phyloP scores from a whole-genome alignment of 2,113 vertebrate genomes.

The Pithys albifrons region DNA sequence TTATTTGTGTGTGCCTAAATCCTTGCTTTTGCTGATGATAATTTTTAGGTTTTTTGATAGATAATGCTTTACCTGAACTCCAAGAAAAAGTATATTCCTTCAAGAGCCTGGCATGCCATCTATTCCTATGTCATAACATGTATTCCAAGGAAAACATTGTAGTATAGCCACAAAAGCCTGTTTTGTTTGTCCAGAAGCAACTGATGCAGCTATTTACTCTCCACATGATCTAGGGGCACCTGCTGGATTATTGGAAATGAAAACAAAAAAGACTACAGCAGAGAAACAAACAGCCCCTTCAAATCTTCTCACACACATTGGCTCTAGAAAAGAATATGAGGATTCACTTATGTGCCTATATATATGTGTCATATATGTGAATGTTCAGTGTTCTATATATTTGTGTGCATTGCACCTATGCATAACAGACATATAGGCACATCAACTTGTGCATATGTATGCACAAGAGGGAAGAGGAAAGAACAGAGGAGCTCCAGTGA shows the following conservation, averaged over 20 bases:
- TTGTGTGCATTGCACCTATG: neutral
- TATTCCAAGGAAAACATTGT: conserved; percentile 17
- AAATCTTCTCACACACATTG: neutral
- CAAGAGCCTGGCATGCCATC: neutral
- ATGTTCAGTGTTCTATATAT: neutral
- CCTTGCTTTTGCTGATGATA: neutral
- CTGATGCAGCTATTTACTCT: neutral
- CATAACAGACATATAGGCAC: neutral
- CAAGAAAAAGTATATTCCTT: neutral
- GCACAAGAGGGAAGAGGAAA: neutral
- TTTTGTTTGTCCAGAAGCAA: conserved; percentile 24
- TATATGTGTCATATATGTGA: neutral
- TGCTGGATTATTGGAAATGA: conserved; percentile 7
- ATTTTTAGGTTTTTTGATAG: neutral
- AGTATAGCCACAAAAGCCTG: neutral
- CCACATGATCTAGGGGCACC: conserved; percentile 32
- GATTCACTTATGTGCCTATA: neutral
- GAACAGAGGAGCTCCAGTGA: conserved; percentile 26
- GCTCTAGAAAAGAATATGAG: conserved; percentile 18
- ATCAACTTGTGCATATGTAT: neutral
- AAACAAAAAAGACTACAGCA: conserved; percentile 4
- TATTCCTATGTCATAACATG: neutral
- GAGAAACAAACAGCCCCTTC: neutral
- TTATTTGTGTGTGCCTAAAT: neutral
- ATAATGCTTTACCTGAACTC: neutral